Evolutionary conservation across 2,113 vertebrate species (phyloP), one percentile per base, ranked within the genome.

Genomic region (Connochaetes taurinus): DNA sequence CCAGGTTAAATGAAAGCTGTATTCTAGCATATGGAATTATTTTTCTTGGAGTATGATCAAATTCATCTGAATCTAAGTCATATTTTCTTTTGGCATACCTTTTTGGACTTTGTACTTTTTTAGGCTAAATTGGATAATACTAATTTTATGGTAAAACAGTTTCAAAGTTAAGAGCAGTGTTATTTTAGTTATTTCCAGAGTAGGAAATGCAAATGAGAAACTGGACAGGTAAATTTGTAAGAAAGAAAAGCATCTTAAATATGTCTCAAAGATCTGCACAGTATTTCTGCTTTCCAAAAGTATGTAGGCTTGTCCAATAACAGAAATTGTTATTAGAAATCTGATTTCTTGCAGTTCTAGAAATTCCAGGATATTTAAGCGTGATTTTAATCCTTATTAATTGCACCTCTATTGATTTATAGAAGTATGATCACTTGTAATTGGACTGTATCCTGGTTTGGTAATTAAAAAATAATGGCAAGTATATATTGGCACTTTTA

Each of bases 271-370:
- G 94, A 85, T 47, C 3, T 40, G n/a, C 29, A 58, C 12, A 50
- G n/a, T 90, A 60, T 71, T 88, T 43, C 43, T 92, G 83, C 55
- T 95, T 92, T 83, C 62, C 13, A 85, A 87, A 95, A 96, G 94
- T 95, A 93, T 14, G 12, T 53, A 92, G 81, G 29, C n/a, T 95
- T 92, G 8, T 15, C 62, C 84, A 57, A n/a, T 62, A 85, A 52
- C 27, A 84, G 31, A 94, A 87, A 86, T 45, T 57, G 92, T 71
- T 95, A 10, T 81, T 87, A 97, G 85, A 94, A 78, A 86, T 71
- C 21, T 45, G n/a, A 94, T 78, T 76, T 94, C 55, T 81, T 87
- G n/a, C 64, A 95, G 40, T 74, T 89, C 27, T 25, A 86, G 11
- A 88, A 92, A 94, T 95, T 47, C n/a, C 14, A 94, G 83, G 87